Evolutionary conservation across 2,797 vertebrate genomes (phyloP).

Genomic region (Bovichtus diacanthus): DNA sequence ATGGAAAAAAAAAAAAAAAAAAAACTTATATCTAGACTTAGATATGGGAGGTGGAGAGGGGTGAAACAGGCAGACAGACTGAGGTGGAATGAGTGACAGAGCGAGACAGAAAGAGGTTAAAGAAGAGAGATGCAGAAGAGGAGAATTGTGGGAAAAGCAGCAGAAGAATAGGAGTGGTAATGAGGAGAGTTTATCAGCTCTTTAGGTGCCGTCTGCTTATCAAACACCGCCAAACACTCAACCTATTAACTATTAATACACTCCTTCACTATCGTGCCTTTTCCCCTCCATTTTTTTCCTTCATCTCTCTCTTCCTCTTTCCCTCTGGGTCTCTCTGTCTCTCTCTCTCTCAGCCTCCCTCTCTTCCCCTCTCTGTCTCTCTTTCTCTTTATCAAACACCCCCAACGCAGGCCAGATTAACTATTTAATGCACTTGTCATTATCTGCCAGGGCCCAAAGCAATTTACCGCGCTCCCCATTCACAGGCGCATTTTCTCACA

Average conservation of each 20-base stretch:
- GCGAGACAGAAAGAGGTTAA: slow-evolving; percentile 62
- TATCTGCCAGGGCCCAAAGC: slow-evolving; percentile 76
- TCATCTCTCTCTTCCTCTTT: slow-evolving; percentile 52
- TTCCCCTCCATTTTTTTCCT: slow-evolving; percentile 46
- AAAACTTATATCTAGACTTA: slow-evolving; percentile 14
- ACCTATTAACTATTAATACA: slow-evolving; percentile 81
- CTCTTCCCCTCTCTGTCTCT: slow-evolving; percentile 46
- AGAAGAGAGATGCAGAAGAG: slow-evolving; percentile 32
- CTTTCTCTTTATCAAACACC: slow-evolving; percentile 76
- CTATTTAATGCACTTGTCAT: slow-evolving; percentile 83
- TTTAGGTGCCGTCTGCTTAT: slow-evolving; percentile 81
- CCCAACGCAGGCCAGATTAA: slow-evolving; percentile 78
- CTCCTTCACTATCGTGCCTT: slow-evolving; percentile 68
- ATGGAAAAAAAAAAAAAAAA: slow-evolving; percentile 3
- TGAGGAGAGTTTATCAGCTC: slow-evolving; percentile 81
- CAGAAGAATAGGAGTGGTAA: slow-evolving; percentile 74
- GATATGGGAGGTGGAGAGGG: slow-evolving; percentile 31
- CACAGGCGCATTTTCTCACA: slow-evolving; percentile 75
- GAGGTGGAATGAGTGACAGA: slow-evolving; percentile 44
- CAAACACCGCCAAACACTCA: slow-evolving; percentile 76
- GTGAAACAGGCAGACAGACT: slow-evolving; percentile 29
- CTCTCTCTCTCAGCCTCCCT: slow-evolving; percentile 26
- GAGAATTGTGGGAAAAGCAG: slow-evolving; percentile 77
- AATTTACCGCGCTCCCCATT: slow-evolving; percentile 69
- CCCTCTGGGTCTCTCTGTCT: too few species aligned